Evolutionary conservation across 2,113 vertebrate species (phyloP), one percentile per base, ranked within the genome.

Genomic region (Gadus chalcogrammus): DNA sequence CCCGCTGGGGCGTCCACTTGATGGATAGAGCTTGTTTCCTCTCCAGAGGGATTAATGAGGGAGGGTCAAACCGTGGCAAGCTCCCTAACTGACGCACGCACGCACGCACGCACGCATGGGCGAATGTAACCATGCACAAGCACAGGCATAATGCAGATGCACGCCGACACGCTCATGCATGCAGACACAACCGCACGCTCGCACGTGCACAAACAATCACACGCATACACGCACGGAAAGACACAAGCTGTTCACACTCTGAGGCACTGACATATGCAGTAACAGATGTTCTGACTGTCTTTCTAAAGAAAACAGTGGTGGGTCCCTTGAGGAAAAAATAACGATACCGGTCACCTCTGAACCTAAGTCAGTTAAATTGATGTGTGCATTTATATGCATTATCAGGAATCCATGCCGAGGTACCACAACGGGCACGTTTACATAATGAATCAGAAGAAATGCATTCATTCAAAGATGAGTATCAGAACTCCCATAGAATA

Each of bases 1-100:
- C 78, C 78, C 78, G 80, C 73, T 69, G 75, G 74, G 75, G 72
- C 64, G 28, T 68, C 53, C 61, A 18, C 38, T 68, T 83, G 83
- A 89, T 90, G 80, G 81, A 87, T 87, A 79, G 79, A 77, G 75
- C 84, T 82, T 31, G 63, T 84, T 81, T 87, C 77, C 77, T 87
- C 83, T 81, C 79, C 68, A 78, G 79, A 80, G 84, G 79, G 86
- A 88, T 87, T 88, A 84, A 90, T 84, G 78, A 82, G 68, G 65
- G 84, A 53, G 75, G 80, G 79, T 82, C 83, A 85, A 65, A 78
- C 67, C 73, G 28, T 64, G 71, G 70, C 56, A 68, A 64, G 56
- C 38, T 68, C 31, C 72, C 56, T 68, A 17, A 42, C 31, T 11
- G 17, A 20, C 16, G 17, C 31, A 42, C 35, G 18, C 31, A 42